Evolutionary conservation across 2,888 invertebrate species (phyloP).

Genomic region (Eupelmus urozonus): DNA sequence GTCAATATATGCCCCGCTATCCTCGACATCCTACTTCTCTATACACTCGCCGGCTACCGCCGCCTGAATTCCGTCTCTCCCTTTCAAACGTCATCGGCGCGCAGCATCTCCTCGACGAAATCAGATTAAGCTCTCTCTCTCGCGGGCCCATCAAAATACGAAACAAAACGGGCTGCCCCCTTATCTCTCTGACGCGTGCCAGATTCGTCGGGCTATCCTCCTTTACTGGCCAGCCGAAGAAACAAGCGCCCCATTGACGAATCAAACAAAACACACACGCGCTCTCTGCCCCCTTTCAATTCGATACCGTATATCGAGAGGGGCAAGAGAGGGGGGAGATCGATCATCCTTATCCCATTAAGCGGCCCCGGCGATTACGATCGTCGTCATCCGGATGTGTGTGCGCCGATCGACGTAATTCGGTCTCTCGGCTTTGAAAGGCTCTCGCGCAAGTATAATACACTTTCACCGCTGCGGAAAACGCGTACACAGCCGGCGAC

Average conservation of each 20-base stretch:
- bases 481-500: not conserved
- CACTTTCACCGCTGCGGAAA: slow-evolving; percentile 25
- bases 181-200: slow-evolving; percentile 1
- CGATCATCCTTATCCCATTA: slow-evolving; percentile 39
- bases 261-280: not conserved
- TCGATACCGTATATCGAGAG: too few species aligned
- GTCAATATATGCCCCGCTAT: too few species aligned
- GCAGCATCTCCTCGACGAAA: not conserved
- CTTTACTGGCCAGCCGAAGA: not conserved
- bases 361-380: slow-evolving; percentile 1
- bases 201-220: slow-evolving; percentile 9
- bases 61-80: too few species aligned
- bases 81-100: not conserved
- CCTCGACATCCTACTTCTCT: too few species aligned
- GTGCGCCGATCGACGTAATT: slow-evolving; percentile 32
- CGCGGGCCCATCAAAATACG: not conserved
- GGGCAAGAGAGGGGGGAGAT: not conserved
- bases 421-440: slow-evolving; percentile 16
- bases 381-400: not conserved
- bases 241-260: slow-evolving; percentile 24
- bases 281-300: too few species aligned
- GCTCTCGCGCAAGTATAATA: not conserved
- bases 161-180: not conserved
- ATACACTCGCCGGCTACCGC: too few species aligned
- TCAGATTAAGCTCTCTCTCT: too few species aligned